Base-by-base conservation (phyloP, 1,140 invertebrate species). In the Himalopsyche phryganea region DNA sequence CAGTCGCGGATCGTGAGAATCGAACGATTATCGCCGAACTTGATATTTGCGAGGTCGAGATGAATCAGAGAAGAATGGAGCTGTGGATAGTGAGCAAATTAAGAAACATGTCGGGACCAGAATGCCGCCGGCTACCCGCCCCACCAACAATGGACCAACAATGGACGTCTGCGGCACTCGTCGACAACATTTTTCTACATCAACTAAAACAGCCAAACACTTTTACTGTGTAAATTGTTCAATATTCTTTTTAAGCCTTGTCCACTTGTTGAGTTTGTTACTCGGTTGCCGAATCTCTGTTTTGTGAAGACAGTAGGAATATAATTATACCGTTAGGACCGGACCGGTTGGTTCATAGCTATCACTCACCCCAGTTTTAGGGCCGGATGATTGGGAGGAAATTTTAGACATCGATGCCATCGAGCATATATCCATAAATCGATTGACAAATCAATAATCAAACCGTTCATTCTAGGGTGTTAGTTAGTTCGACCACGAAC, bases 91-190 rank as follows among this genome's bases (percentile, higher is more conserved):
- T 47, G 51, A 45, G 58, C 58, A 60, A 60, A 60, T 60, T 53
- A 60, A 60, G 58, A 60, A 60, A 55, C 58, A 60, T 60, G 58
- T 60, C 40, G 23, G 23, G 23, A 9, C 23, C 23, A 28, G 23
- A 28, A 9, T 28, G 23, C 23, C 23, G 23, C 23, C 23, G 51
- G 58, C 14, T 17, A 9, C 28, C n/a, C 18, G 48, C 48, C 48
- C 4, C 48, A 17, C 23, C 23, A 35, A 35, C 48, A 33, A 18
- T 6, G 9, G 28, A 33, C 14, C 32, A 2, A 49, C 38, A 4
- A 11, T 11, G 11, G 4, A 6, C 6, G 35, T 10, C 48, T 36
- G 48, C 28, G 48, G 35, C 10, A 14, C 2, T 3, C 1, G 5
- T 36, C 14, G 11, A 1, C 7, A n/a, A 46, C n/a, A 28, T n/a